A percentile compares a stretch with the other conserved stretches of the same genome.
phyloP scores from a whole-genome alignment of 2,113 vertebrate species.

The Chunga burmeisteri region DNA sequence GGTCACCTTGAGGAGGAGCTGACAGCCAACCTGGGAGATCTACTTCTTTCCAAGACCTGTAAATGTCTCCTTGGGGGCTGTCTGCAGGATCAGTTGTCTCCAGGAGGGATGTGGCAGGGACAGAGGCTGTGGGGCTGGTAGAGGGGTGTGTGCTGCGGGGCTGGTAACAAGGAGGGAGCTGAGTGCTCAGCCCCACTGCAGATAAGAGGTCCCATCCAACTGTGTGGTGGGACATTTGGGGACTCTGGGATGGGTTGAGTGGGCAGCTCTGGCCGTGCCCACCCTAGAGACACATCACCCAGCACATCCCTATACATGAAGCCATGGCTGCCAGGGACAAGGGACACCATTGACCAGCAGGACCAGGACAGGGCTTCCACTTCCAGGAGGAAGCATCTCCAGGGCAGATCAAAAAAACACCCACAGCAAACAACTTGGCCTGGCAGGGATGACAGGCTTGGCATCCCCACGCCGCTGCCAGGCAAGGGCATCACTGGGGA shows the following conservation, averaged over 20 bases:
- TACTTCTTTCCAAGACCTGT: neutral
- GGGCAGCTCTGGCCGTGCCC: fast-evolving
- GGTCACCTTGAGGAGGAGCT: neutral
- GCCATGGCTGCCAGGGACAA: fast-evolving
- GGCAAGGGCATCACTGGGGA: neutral
- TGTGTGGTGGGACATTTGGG: neutral
- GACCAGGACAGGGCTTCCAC: fast-evolving
- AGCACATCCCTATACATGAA: fast-evolving
- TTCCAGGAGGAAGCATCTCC: fast-evolving
- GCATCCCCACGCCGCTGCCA: fast-evolving
- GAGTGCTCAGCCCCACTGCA: fast-evolving
- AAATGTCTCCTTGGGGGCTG: fast-evolving
- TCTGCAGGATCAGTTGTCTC: neutral
- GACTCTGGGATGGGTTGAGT: fast-evolving
- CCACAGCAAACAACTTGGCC: neutral
- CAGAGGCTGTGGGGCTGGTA: neutral
- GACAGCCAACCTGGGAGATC: neutral
- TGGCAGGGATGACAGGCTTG: fast-evolving
- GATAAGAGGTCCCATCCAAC: no score
- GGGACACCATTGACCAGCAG: fast-evolving
- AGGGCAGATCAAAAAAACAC: neutral
- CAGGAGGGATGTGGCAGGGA: neutral
- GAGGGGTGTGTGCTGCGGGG: neutral
- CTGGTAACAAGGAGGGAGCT: neutral
- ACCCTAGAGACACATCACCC: neutral